Conservation (phyloP, 2,797 vertebrate species). For the Garrulus glandarius region DNA sequence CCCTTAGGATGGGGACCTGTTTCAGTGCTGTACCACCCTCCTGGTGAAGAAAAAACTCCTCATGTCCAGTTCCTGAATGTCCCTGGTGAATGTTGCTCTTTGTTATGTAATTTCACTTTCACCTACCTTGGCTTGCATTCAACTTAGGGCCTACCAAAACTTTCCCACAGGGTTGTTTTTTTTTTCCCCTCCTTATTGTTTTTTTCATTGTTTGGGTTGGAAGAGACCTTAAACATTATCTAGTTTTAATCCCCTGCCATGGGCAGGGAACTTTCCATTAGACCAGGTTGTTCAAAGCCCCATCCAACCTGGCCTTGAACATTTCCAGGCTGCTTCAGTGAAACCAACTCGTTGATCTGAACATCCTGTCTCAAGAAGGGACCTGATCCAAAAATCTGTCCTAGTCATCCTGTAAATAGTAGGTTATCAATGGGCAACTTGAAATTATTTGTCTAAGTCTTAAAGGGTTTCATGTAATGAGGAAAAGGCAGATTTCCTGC, state of each 20-base stretch:
- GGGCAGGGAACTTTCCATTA: neutral
- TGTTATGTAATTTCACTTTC: neutral
- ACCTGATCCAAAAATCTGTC: neutral
- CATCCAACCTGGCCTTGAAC: neutral
- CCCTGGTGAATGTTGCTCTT: neutral
- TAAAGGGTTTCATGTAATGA: neutral
- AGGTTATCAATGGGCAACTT: neutral
- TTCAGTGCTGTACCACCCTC: neutral
- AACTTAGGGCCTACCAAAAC: neutral
- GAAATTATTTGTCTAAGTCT: neutral
- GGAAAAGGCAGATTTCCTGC: neutral
- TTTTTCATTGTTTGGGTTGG: neutral
- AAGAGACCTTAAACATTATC: neutral
- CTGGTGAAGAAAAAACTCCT: neutral
- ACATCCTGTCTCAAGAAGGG: neutral
- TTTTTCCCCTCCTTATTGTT: accelerated
- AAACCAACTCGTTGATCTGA: neutral
- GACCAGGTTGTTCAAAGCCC: neutral
- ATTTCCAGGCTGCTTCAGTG: neutral
- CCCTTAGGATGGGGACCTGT: neutral
- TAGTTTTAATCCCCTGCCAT: neutral
- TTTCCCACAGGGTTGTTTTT: neutral
- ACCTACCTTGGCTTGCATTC: neutral
- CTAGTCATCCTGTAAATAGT: neutral
- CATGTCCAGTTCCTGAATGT: neutral